Conservation (phyloP, 2,888 invertebrate species). For the Oxystoma pomonae region DNA sequence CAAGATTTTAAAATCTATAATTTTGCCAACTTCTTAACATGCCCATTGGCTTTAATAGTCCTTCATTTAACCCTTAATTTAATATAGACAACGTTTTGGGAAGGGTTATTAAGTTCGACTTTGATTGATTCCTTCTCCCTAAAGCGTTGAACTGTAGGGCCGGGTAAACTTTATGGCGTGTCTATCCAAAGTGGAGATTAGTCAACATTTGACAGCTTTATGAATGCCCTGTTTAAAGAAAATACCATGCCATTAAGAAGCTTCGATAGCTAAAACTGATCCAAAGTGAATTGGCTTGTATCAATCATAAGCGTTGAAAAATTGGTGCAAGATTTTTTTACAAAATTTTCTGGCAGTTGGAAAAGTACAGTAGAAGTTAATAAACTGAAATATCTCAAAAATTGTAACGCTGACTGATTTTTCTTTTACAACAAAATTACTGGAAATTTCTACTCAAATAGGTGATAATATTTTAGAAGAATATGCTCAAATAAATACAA, state of each 20-base stretch:
- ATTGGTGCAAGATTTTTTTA: too few relatives aligned
- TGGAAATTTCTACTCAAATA: too few relatives aligned
- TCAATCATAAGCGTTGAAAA: too few relatives aligned
- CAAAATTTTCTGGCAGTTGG: too few relatives aligned
- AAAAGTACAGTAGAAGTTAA: too few relatives aligned
- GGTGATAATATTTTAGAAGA: too few relatives aligned
- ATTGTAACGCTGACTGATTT: too few relatives aligned
- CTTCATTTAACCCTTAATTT: constrained; percentile 1
- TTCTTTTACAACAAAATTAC: too few relatives aligned
- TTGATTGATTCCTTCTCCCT: constrained; percentile 16
- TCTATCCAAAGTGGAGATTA: constrained; percentile 8
- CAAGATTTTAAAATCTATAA: too few relatives aligned
- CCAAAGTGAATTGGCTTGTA: not conserved
- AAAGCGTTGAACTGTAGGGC: not conserved
- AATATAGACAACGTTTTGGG: not conserved
- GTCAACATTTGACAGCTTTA: constrained; percentile 19
- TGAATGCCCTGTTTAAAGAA: not conserved
- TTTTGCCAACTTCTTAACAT: not conserved
- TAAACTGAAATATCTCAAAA: too few relatives aligned
- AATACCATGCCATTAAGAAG: not conserved
- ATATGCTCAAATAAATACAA: too few relatives aligned
- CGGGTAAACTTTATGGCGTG: not conserved
- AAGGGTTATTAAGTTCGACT: constrained; percentile 9
- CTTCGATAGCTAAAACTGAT: not conserved
- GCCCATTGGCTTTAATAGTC: constrained; percentile 1